phyloP scores from a whole-genome alignment of 1,140 invertebrate genomes.

The Aphelinus certus region DNA sequence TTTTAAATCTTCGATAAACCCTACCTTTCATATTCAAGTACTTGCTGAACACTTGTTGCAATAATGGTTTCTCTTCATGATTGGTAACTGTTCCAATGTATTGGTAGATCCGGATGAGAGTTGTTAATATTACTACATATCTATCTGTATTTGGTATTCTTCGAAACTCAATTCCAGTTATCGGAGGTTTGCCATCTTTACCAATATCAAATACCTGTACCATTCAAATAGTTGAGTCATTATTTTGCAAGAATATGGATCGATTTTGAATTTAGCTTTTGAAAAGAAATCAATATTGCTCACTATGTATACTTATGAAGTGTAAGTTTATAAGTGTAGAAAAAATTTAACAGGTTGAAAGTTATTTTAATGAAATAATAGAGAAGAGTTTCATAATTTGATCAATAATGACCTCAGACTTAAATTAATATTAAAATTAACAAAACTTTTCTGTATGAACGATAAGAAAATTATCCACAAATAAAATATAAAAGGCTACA shows the following conservation, averaged over 20 bases:
- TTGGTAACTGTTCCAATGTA: slow-evolving; percentile 80
- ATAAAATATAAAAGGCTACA: slow-evolving; percentile 12
- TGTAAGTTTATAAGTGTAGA: no score
- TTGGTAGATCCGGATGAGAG: slow-evolving; percentile 84
- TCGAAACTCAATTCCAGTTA: slow-evolving; percentile 88
- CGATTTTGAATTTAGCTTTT: no score
- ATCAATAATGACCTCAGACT: slow-evolving; percentile 22
- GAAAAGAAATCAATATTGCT: no score
- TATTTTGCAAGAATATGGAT: no score
- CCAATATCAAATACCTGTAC: slow-evolving; percentile 86
- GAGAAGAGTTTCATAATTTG: slow-evolving; percentile 22
- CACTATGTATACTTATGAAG: no score
- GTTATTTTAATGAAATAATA: neutral
- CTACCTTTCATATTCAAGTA: slow-evolving; percentile 81
- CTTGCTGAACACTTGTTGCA: slow-evolving; percentile 83
- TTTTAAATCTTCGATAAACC: slow-evolving; percentile 12
- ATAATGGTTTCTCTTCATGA: slow-evolving; percentile 80
- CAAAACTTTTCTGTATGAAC: slow-evolving; percentile 31
- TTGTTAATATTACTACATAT: slow-evolving; percentile 86
- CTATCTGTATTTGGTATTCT: slow-evolving; percentile 75
- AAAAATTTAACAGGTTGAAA: no score
- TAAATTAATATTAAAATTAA: slow-evolving; percentile 20
- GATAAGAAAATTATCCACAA: slow-evolving; percentile 14
- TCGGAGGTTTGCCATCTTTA: slow-evolving; percentile 75
- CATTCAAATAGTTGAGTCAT: neutral